These are phyloP conservation scores for Tethea ocularis DNA, from an alignment of 2,888 invertebrate genomes.

Conservation along the genomic window DNA sequence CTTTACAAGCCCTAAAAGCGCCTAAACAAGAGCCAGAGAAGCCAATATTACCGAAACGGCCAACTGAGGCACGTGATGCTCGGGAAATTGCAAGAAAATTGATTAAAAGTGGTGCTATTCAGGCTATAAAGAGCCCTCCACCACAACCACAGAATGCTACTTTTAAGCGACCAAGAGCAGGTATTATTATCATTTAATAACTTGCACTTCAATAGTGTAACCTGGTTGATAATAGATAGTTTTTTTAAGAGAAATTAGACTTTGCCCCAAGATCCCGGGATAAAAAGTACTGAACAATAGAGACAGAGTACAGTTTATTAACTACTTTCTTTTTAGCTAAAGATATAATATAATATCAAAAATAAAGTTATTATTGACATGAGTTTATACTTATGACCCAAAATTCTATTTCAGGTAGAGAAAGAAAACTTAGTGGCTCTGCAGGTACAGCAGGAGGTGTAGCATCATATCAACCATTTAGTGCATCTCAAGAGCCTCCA, in stretches of 20 bases:
- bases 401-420: constrained; percentile 79
- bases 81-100: constrained; percentile 97
- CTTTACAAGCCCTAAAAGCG: constrained; percentile 82
- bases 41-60: constrained; percentile 91
- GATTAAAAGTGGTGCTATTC: constrained; percentile 96
- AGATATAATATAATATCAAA: too few species aligned
- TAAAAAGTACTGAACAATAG: too few species aligned
- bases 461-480: constrained; percentile 95
- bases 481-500: constrained; percentile 91
- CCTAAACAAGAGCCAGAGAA: constrained; percentile 96
- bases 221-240: too few species aligned
- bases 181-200: constrained; percentile 33
- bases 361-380: too few species aligned
- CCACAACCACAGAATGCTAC: constrained; percentile 94
- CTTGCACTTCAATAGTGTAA: too few species aligned
- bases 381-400: not conserved
- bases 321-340: too few species aligned
- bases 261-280: too few species aligned
- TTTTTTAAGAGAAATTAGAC: too few species aligned
- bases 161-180: constrained; percentile 94
- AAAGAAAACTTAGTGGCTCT: constrained; percentile 88
- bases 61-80: constrained; percentile 95
- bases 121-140: constrained; percentile 92
- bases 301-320: too few species aligned
- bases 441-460: constrained; percentile 86